phyloP scores from a whole-genome alignment of 2,797 vertebrate species.

The Notolepis coatsorum region DNA sequence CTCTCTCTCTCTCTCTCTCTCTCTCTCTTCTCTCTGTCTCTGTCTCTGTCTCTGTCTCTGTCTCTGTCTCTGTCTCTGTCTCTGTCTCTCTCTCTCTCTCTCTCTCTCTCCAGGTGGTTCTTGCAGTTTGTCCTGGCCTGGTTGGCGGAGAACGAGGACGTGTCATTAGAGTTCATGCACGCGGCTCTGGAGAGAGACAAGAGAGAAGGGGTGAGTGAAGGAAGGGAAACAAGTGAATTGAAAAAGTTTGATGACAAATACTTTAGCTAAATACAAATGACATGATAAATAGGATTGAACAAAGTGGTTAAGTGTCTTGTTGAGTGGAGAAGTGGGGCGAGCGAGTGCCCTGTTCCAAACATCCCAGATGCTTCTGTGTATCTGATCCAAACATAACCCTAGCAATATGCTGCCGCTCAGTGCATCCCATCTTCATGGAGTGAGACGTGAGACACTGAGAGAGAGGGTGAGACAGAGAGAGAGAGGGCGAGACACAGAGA shows the following conservation, averaged over 20 bases:
- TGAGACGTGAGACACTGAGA: too few species aligned
- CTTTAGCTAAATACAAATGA: too few species aligned
- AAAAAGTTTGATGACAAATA: too few species aligned
- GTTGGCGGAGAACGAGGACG: conserved; percentile 97
- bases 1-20: not conserved
- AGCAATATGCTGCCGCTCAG: too few species aligned
- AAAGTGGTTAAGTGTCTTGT: too few species aligned
- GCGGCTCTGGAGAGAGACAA: conserved; percentile 98
- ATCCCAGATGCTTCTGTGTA: too few species aligned
- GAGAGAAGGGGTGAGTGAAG: conserved; percentile 90
- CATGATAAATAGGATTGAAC: not conserved
- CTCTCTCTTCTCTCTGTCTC: not conserved
- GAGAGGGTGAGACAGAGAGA: too few species aligned
- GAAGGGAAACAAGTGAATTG: not conserved
- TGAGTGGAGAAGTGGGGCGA: too few species aligned
- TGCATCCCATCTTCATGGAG: too few species aligned
- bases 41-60: not conserved
- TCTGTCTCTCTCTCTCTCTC: conserved; percentile 23
- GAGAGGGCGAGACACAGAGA: too few species aligned
- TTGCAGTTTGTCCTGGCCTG: conserved; percentile 95
- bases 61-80: conserved; percentile 12
- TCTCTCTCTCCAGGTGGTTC: conserved; percentile 89
- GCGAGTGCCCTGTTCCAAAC: too few species aligned
- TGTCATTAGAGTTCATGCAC: conserved; percentile 95
- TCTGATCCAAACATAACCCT: too few species aligned